Base-by-base conservation (phyloP, 2,113 vertebrate genomes). In the Grammomys dolichurus region DNA sequence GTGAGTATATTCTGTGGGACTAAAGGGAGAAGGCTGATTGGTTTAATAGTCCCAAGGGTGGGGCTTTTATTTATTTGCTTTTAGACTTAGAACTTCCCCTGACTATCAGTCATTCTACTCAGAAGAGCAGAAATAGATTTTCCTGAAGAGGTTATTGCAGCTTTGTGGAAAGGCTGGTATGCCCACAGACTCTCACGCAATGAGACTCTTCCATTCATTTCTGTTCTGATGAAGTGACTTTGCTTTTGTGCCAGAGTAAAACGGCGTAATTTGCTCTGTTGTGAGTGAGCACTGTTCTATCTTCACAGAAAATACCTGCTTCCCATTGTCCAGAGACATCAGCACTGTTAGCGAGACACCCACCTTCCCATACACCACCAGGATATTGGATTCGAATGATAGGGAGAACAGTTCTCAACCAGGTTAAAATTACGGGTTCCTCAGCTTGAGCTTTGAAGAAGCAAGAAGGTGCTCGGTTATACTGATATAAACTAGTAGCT, bases 101-200 rank as follows among this genome's bases (percentile, higher is more conserved):
- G 48, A 67, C 89, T 24, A 77, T 46, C 7, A 77, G 69, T 54
- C n/a, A 36, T 78, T 94, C 69, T 75, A 40, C 51, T 87, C 60
- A 43, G 73, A 89, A 60, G 77, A 92, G n/a, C 84, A 22, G 70
- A 92, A 96, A 86, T 48, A 96, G 72, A 77, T 84, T 94, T 93
- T 82, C 78, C 67, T 58, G 28, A 92, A 84, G 63, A 95, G 76
- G 11, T 58, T 67, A 78, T 33, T 93, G 17, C 7, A 95, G 24
- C 14, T 65, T 85, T 77, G n/a, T 54, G 40, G 70, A 90, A 96
- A 96, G 9, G 36, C n/a, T 22, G 17, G 17, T 51, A 40, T 69
- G 46, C 16, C 19, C 48, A 28, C n/a, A 22, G 16, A 65, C 72
- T 48, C 54, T n/a, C 36, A 17, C 72, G 78, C 67, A 10, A 87